Conservation (phyloP, 1,140 invertebrate species). For the Trachymyrmex cornetzi region DNA sequence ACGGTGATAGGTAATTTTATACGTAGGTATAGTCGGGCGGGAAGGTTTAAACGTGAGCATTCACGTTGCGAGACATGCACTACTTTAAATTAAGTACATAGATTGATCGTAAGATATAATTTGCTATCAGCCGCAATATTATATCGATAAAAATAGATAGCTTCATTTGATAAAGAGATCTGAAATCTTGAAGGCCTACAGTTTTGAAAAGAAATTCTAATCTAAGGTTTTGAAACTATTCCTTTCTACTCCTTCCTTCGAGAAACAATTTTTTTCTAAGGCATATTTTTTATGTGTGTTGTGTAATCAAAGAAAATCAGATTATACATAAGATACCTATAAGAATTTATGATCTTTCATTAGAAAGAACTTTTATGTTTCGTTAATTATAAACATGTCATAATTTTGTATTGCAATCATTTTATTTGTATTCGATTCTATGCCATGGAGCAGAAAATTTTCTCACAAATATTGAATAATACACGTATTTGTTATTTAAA, state of each 20-base stretch:
- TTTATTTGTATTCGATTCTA: not conserved
- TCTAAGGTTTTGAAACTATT: not conserved
- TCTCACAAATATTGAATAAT: not conserved
- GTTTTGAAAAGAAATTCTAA: not conserved
- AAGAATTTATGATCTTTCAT: not conserved
- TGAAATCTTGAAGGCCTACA: not conserved
- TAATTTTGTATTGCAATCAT: not conserved
- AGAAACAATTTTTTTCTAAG: not conserved
- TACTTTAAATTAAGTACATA: not conserved
- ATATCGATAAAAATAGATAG: not conserved
- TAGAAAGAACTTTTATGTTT: not conserved
- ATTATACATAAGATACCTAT: not conserved
- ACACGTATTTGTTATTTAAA: not conserved
- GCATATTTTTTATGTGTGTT: not conserved
- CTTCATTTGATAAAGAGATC: not conserved
- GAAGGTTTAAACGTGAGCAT: slow-evolving; percentile 41
- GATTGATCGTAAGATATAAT: not conserved
- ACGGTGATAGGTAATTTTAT: slow-evolving; percentile 17
- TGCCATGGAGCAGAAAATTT: too few species aligned
- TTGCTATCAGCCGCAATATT: not conserved
- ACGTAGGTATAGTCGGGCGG: slow-evolving; percentile 19
- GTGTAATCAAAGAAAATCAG: not conserved
- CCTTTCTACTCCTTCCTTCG: too few species aligned
- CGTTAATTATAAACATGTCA: not conserved
- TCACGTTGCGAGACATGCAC: not conserved